Evolutionary conservation across 2,113 vertebrate species (phyloP).

Genomic region (Lichenostomus cassidix): DNA sequence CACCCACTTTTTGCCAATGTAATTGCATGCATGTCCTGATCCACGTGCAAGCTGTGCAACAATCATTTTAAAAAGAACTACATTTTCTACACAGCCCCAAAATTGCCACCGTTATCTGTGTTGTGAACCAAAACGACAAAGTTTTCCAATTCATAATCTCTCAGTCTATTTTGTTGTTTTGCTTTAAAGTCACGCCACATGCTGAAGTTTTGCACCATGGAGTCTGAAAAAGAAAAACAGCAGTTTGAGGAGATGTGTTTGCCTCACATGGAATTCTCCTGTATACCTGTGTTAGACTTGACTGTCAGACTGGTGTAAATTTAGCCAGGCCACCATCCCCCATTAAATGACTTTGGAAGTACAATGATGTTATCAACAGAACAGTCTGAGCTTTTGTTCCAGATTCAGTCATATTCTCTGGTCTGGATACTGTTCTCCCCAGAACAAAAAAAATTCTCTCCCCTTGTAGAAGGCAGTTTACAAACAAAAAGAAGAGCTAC

Average conservation of each 20-base stretch:
- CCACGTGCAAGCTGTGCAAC: background rate
- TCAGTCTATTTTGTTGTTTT: background rate
- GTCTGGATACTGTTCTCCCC: background rate
- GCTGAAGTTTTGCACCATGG: background rate
- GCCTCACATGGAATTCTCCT: background rate
- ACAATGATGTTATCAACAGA: background rate
- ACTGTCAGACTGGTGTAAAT: background rate
- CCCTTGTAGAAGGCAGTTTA: background rate
- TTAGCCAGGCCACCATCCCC: background rate
- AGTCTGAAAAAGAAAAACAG: background rate
- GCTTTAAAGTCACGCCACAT: background rate
- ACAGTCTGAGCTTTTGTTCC: background rate
- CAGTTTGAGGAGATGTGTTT: background rate
- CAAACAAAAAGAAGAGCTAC: conserved; percentile 18
- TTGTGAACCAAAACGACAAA: background rate
- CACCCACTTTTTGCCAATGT: background rate
- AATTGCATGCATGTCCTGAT: background rate
- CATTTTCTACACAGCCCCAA: background rate
- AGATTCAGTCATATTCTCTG: background rate
- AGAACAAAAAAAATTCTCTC: background rate
- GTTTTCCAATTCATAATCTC: background rate
- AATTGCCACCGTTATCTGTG: background rate
- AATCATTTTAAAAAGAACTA: background rate
- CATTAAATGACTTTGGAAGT: background rate
- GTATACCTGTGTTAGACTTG: background rate